Conservation (phyloP, 2,113 vertebrate species). For the Caranx ignobilis region DNA sequence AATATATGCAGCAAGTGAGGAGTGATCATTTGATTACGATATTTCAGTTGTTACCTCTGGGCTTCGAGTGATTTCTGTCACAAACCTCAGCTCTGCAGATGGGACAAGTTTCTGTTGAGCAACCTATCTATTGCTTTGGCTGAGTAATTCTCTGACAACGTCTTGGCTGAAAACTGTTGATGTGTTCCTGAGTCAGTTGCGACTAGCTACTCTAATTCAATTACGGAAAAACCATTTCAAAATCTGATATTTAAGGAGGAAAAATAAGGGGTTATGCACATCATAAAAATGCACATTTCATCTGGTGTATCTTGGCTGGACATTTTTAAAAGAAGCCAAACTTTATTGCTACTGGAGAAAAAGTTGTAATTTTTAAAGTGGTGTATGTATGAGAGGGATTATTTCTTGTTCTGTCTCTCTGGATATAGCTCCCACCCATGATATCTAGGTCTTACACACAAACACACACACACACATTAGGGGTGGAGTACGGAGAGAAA, state of each 20-base stretch:
- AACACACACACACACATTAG: conserved; percentile 60
- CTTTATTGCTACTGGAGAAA: conserved; percentile 60
- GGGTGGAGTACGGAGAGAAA: conserved; percentile 71
- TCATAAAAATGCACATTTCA: conserved; percentile 79
- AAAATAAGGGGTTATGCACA: conserved; percentile 76
- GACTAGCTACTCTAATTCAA: conserved; percentile 73
- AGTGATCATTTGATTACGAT: conserved; percentile 25
- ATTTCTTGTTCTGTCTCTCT: conserved; percentile 60
- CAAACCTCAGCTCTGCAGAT: conserved; percentile 2
- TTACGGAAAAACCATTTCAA: conserved; percentile 72
- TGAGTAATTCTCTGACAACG: conserved; percentile 42
- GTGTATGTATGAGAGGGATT: conserved; percentile 47
- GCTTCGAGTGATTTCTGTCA: not conserved
- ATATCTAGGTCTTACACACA: conserved; percentile 61
- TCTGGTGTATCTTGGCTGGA: conserved; percentile 73
- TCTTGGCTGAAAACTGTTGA: conserved; percentile 38
- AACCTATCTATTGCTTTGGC: conserved; percentile 14
- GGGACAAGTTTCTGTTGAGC: conserved; percentile 32
- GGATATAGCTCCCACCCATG: conserved; percentile 58
- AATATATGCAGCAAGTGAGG: conserved; percentile 6
- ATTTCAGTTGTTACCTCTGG: not conserved
- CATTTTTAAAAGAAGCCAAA: conserved; percentile 64
- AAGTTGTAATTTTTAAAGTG: conserved; percentile 63
- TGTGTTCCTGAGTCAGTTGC: conserved; percentile 56
- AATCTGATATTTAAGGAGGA: conserved; percentile 72